Percentiles rank a stretch among this genome's conserved stretches.
phyloP scores from a whole-genome alignment of 2,113 vertebrate species.

The Pteropus alecto region DNA sequence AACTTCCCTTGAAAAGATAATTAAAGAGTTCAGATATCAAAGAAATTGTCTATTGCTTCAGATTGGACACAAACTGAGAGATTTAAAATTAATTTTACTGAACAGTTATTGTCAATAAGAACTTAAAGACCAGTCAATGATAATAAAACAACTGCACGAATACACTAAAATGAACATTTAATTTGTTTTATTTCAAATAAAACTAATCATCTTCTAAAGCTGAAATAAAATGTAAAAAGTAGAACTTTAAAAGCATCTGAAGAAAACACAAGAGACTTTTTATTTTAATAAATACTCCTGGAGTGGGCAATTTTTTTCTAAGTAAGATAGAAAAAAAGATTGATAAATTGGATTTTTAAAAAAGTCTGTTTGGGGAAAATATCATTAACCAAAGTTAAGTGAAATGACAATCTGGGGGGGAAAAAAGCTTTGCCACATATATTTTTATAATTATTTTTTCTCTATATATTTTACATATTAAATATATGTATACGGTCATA shows the following conservation, averaged over 20 bases:
- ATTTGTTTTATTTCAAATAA: neutral
- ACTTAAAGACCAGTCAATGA: constrained; percentile 28
- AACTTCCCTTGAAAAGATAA: neutral
- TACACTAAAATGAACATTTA: neutral
- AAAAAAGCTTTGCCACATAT: neutral
- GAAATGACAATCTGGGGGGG: neutral
- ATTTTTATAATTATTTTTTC: neutral
- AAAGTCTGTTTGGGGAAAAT: neutral
- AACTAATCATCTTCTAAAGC: neutral
- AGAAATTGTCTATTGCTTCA: constrained; percentile 12
- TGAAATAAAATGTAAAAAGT: constrained; percentile 32
- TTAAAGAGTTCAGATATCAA: neutral
- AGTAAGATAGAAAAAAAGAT: constrained; percentile 12
- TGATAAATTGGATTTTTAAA: neutral
- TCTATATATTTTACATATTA: neutral
- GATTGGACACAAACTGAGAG: neutral
- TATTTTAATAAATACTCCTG: neutral
- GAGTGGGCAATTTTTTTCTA: neutral
- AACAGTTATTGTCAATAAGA: neutral
- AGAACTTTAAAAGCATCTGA: neutral
- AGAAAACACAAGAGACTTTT: neutral
- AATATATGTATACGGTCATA: neutral
- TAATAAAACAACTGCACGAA: neutral
- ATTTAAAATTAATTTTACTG: constrained; percentile 19
- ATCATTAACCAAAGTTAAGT: constrained; percentile 20